Percentiles rank a stretch among this genome's conserved stretches.
These are phyloP conservation scores for Drosophila melanogaster DNA, from an alignment of 1,140 invertebrate genomes.

Conservation along the genomic window Release_6_plus_ISO1_MT NT_033779.5:18879001-18879500, in stretches of 20 bases:
- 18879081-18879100: conserved; percentile 22
- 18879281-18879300: conserved; percentile 38
- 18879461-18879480: conserved; percentile 70
- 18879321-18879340: conserved; percentile 58
- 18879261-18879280: conserved; percentile 64
- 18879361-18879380: conserved; percentile 30
- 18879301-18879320: conserved; percentile 63
- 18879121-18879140: conserved; percentile 69
- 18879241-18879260: conserved; percentile 73
- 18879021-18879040: not conserved
- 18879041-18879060: conserved; percentile 61
- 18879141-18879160: conserved; percentile 74
- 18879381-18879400: conserved; percentile 61
- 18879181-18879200: conserved; percentile 77
- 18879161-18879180: conserved; percentile 73
- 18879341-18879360: not conserved
- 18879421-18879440: conserved; percentile 73
- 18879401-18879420: conserved; percentile 77
- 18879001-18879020: conserved; percentile 65
- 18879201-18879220: conserved; percentile 15
- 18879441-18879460: conserved; percentile 63
- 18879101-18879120: conserved; percentile 50
- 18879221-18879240: conserved; percentile 67
- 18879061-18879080: conserved; percentile 58
- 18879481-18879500: conserved; percentile 69